These are phyloP conservation scores for Arizona elegans DNA, from an alignment of 2,113 vertebrate species.

Conservation along the genomic window DNA sequence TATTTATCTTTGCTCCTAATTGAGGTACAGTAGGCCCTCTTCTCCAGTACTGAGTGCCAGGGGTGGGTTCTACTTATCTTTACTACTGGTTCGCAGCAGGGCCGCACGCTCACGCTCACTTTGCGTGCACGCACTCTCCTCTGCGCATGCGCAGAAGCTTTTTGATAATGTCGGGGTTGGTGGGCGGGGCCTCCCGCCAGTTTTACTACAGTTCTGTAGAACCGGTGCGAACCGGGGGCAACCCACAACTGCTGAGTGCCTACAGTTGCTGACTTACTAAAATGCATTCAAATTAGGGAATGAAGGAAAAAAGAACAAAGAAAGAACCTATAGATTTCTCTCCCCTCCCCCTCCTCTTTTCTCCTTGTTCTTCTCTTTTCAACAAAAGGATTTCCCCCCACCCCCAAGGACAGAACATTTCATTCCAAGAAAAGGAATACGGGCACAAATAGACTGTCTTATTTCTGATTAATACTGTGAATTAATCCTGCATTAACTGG, in stretches of 20 bases:
- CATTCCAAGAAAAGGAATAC: not conserved
- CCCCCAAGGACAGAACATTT: not conserved
- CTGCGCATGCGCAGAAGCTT: too few relatives aligned
- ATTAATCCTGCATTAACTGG: not conserved
- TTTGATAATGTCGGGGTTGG: too few relatives aligned
- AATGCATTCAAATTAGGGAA: slow-evolving; percentile 6
- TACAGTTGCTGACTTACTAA: slow-evolving; percentile 7
- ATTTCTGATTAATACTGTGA: not conserved
- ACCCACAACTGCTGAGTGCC: slow-evolving; percentile 2
- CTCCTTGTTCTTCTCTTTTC: not conserved
- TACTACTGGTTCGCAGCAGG: too few relatives aligned
- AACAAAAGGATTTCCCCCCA: not conserved
- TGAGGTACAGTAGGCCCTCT: slow-evolving; percentile 61
- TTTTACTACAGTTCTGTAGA: too few relatives aligned
- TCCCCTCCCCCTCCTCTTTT: too few relatives aligned
- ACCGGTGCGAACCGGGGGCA: too few relatives aligned
- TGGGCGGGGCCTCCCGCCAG: too few relatives aligned
- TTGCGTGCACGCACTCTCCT: too few relatives aligned
- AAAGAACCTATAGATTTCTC: not conserved
- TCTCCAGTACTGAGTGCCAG: slow-evolving; percentile 26
- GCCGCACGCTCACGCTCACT: too few relatives aligned
- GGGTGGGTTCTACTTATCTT: too few relatives aligned
- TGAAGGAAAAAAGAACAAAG: not conserved
- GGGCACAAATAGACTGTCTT: not conserved
- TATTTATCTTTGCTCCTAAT: slow-evolving; percentile 66